These are phyloP conservation scores for Papilio elwesi DNA, from an alignment of 2,888 invertebrate genomes.

Conservation along the genomic window DNA sequence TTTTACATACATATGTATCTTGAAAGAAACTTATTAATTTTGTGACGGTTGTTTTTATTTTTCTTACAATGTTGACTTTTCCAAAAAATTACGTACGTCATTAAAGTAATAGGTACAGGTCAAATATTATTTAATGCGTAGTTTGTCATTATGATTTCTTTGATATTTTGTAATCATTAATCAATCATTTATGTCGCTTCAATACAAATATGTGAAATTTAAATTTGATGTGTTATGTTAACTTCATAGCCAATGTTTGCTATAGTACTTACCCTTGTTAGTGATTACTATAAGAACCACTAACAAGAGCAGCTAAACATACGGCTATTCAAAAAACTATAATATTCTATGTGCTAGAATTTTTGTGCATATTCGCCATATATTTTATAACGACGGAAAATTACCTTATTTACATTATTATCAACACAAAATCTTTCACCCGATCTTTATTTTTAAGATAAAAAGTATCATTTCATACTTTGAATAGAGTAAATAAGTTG, in stretches of 20 bases:
- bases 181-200: neutral
- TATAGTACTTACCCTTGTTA: too few relatives aligned
- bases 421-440: too few relatives aligned
- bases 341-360: too few relatives aligned
- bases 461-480: too few relatives aligned
- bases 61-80: neutral
- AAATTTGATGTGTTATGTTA: neutral
- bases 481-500: too few relatives aligned
- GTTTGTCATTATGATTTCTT: neutral
- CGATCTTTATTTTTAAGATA: too few relatives aligned
- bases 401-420: too few relatives aligned
- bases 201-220: neutral
- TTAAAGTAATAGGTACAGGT: neutral
- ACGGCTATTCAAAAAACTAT: too few relatives aligned
- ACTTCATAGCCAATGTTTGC: neutral
- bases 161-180: neutral
- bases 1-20: neutral
- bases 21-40: neutral
- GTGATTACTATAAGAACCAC: too few relatives aligned
- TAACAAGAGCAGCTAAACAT: too few relatives aligned
- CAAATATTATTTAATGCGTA: neutral
- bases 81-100: constrained; percentile 4
- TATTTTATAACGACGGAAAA: too few relatives aligned
- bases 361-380: too few relatives aligned
- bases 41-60: constrained; percentile 15